Evolutionary conservation across 1,140 invertebrate species (phyloP), one percentile per base, ranked within the genome.

Genomic region (Orussus abietinus): DNA sequence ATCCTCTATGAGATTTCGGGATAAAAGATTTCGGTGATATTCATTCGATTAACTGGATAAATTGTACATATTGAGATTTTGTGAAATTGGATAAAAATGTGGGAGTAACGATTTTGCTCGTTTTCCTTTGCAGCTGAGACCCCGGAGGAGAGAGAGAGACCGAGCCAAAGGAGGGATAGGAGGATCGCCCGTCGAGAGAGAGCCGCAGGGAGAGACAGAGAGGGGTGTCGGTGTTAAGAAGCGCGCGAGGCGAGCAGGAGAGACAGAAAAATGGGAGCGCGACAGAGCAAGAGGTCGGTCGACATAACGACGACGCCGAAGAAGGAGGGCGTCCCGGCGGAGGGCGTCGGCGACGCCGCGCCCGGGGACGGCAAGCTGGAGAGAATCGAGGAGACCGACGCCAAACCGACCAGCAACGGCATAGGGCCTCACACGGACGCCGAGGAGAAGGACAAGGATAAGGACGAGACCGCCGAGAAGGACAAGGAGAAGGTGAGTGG

Each of bases 281-380:
- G 81, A 76, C 85, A 88, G 74, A 88, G 86, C 71, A 89, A 86
- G 72, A 81, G 85, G 74, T 88, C 86, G 52, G 85, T 88, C 60
- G 85, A 89, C 62, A 88, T 89, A 69, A 84, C 82, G 51, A 86
- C 84, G 62, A 85, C 84, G 55, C 83, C 85, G 59, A 85, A 86
- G 63, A 87, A 85, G 59, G 82, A 81, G 47, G 79, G 76, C 34
- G 19, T 64, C 13, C 62, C 61, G 21, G 76, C 68, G 14, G 80
- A 80, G 20, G 74, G 73, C 25, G 77, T 70, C 11, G 76, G 75
- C 11, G 79, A 77, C 38, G 81, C 81, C 29, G 82, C 56, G 33
- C 59, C 65, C 40, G 80, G 80, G 46, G 82, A 80, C 53, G 82
- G 79, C 20, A 81, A 83, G 62, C 64, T 83, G 12, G 82, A 84